Evolutionary conservation across 2,797 vertebrate genomes (phyloP).

Genomic region (Eremophila alpestris): DNA sequence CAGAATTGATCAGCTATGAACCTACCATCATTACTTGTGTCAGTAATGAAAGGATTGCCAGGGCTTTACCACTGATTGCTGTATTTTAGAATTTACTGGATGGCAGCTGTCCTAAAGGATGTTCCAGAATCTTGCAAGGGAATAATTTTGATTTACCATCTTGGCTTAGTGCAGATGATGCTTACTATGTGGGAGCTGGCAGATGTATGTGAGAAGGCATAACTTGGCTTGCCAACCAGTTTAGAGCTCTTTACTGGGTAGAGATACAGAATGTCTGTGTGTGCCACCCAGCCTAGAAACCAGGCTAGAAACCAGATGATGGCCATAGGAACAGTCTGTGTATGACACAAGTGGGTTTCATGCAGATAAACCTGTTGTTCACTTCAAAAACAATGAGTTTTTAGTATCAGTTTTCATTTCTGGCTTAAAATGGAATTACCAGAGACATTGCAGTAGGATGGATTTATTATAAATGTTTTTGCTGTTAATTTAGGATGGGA

Average conservation of each 20-base stretch:
- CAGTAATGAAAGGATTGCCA: not conserved
- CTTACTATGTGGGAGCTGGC: slow-evolving; percentile 14
- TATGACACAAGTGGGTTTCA: not conserved
- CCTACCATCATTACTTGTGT: not conserved
- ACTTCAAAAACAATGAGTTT: not conserved
- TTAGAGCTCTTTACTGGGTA: not conserved
- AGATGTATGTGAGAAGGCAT: not conserved
- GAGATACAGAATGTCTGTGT: not conserved
- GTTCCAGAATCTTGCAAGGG: slow-evolving; percentile 34
- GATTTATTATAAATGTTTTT: not conserved
- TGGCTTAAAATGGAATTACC: not conserved
- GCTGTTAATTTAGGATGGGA: not conserved
- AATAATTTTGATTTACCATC: slow-evolving; percentile 40
- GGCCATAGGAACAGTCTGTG: not conserved
- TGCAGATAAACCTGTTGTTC: not conserved
- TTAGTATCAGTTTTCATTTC: not conserved
- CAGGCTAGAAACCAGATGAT: not conserved
- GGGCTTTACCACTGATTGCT: slow-evolving; percentile 21
- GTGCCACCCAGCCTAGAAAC: not conserved
- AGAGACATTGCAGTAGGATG: not conserved
- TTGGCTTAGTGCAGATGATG: slow-evolving; percentile 14
- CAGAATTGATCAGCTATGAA: not conserved
- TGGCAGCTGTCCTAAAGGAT: slow-evolving; percentile 34
- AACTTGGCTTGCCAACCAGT: not conserved
- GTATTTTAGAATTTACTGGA: slow-evolving; percentile 14